These are phyloP conservation scores for Agelastica alni DNA, from an alignment of 2,888 invertebrate genomes.

Conservation along the genomic window DNA sequence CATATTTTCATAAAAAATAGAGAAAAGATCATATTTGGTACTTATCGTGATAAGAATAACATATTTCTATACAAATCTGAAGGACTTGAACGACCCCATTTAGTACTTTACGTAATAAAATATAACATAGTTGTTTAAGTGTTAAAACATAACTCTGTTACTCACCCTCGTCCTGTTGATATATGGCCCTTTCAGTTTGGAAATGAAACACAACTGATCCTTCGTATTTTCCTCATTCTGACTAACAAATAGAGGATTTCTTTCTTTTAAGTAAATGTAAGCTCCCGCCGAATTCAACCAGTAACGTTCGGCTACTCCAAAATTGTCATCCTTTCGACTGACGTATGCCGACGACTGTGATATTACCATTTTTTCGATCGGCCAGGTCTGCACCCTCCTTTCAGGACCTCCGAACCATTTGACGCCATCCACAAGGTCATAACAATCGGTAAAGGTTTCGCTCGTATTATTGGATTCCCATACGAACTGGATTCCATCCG, in stretches of 20 bases:
- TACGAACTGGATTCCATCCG: background rate
- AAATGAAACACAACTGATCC: constrained; percentile 64
- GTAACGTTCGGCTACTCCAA: constrained; percentile 67
- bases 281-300: constrained; percentile 75
- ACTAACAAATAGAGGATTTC: constrained; percentile 72
- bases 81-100: no score
- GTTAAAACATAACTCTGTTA: no score
- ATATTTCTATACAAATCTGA: no score
- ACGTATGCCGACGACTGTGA: constrained; percentile 60
- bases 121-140: no score
- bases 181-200: constrained; percentile 63
- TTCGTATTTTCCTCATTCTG: constrained; percentile 62
- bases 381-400: constrained; percentile 66
- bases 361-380: constrained; percentile 63
- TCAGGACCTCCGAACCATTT: constrained; percentile 74
- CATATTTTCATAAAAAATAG: no score
- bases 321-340: constrained; percentile 61
- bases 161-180: constrained; percentile 39
- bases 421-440: constrained; percentile 56
- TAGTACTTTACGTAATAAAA: no score
- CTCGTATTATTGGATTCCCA: constrained; percentile 5
- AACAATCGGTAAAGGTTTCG: constrained; percentile 54
- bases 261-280: constrained; percentile 66
- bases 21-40: no score
- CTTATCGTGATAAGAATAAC: no score